Evolutionary conservation across 2,113 vertebrate genomes (phyloP), one percentile per base, ranked within the genome.

Genomic region (Marmota flaviventris): DNA sequence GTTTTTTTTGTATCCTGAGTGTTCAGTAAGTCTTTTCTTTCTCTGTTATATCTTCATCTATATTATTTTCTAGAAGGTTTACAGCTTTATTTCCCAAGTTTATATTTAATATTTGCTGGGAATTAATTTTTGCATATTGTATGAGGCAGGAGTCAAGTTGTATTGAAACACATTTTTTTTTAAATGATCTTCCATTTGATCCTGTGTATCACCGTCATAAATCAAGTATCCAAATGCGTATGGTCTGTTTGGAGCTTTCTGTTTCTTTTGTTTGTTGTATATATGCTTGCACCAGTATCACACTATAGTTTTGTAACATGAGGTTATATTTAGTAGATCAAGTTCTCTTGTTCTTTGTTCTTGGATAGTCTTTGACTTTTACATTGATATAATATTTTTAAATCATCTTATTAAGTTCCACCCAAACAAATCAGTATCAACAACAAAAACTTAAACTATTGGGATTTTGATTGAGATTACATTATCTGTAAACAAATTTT

Each of bases 301-400:
- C 45, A 53, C 34, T 22, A 0, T 78, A 63, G 24, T 67, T 89
- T 82, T 79, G 18, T 56, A 42, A 17, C 63, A 77, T 45, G 13
- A 63, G 18, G 89, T 93, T 61, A 73, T 13, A 29, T 90, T 95
- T 29, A 70, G 63, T 76, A 70, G 65, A 37, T 83, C 32, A 65
- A 77, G 9, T 79, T 17, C 4, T 61, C n/a, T 65, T 63, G 22
- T 72, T 53, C 70, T 37, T 84, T 84, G 25, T 61, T 72, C 34
- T 84, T 84, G 32, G 10, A 51, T 83, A 18, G 42, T 94, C 58
- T 89, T 94, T 83, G 45, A 85, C 39, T 94, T 92, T 84, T 29
- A 61, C 16, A 45, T 56, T 91, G 58, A 72, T 4, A 34, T 5
- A 82, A 8, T 58, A 53, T 95, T 85, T 88, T 94, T 45, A 37